Evolutionary conservation across 2,888 invertebrate genomes (phyloP).

Genomic region (Athrips mouffetella): DNA sequence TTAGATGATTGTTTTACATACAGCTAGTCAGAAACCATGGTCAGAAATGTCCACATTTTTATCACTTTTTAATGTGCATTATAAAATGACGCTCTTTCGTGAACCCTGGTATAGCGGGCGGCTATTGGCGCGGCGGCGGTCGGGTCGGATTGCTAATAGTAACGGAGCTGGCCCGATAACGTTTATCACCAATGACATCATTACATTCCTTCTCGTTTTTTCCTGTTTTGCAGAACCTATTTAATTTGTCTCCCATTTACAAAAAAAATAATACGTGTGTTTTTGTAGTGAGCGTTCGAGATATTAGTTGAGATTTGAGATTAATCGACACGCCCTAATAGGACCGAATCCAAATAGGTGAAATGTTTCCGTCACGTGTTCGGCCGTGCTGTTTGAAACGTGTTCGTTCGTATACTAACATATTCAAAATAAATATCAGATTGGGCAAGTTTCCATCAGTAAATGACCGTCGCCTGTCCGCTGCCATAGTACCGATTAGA

Average conservation of each 20-base stretch:
- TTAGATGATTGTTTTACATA: too few species aligned
- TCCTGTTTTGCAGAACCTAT: background rate
- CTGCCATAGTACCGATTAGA: too few species aligned
- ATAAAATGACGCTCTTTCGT: too few species aligned
- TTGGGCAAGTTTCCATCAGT: constrained; percentile 54
- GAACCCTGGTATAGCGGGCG: background rate
- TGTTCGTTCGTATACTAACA: constrained; percentile 7
- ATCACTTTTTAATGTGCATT: too few species aligned
- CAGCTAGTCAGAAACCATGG: too few species aligned
- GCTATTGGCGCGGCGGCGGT: too few species aligned
- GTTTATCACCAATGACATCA: constrained; percentile 6
- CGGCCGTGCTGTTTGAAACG: constrained; percentile 4
- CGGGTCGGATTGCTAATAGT: too few species aligned
- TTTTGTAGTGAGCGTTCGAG: too few species aligned
- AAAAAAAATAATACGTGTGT: too few species aligned
- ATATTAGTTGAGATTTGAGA: background rate
- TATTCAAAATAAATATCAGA: constrained; percentile 39
- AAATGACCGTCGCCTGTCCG: constrained; percentile 39
- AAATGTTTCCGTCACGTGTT: constrained; percentile 13
- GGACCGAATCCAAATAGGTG: constrained; percentile 10
- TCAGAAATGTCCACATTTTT: too few species aligned
- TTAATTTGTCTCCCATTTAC: background rate
- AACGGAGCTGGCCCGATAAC: background rate
- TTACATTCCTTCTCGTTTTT: background rate
- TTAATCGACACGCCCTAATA: constrained; percentile 2